phyloP scores from a whole-genome alignment of 2,888 invertebrate species.

The Tinea pellionella region DNA sequence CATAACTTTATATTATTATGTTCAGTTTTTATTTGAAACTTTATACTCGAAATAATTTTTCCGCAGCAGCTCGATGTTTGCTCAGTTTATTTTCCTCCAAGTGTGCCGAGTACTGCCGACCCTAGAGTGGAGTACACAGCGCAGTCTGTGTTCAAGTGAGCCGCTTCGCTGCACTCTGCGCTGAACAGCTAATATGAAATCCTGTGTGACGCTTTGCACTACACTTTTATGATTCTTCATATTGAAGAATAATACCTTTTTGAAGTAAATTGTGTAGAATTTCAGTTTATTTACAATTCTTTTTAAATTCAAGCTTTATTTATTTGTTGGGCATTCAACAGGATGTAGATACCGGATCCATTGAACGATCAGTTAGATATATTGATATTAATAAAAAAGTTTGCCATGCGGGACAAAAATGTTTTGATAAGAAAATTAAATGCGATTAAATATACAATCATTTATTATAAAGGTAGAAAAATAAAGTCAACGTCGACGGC shows the following conservation, averaged over 20 bases:
- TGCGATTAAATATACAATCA: no score
- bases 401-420: no score
- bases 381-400: no score
- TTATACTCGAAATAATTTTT: slow-evolving; percentile 43
- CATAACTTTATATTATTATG: neutral
- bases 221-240: slow-evolving; percentile 30
- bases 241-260: neutral
- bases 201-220: slow-evolving; percentile 34
- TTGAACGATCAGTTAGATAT: no score
- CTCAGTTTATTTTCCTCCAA: slow-evolving; percentile 55
- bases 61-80: slow-evolving; percentile 43
- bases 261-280: neutral
- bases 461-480: no score
- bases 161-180: slow-evolving; percentile 37
- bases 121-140: slow-evolving; percentile 41
- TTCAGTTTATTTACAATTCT: no score
- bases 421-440: no score
- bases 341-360: no score
- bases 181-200: slow-evolving; percentile 43
- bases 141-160: slow-evolving; percentile 38
- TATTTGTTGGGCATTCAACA: no score
- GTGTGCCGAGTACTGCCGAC: slow-evolving; percentile 29
- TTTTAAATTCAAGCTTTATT: no score
- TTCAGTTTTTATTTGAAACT: slow-evolving; percentile 34
- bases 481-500: no score